These are phyloP conservation scores for Crioceris asparagi DNA, from an alignment of 2,888 invertebrate species.

Conservation along the genomic window DNA sequence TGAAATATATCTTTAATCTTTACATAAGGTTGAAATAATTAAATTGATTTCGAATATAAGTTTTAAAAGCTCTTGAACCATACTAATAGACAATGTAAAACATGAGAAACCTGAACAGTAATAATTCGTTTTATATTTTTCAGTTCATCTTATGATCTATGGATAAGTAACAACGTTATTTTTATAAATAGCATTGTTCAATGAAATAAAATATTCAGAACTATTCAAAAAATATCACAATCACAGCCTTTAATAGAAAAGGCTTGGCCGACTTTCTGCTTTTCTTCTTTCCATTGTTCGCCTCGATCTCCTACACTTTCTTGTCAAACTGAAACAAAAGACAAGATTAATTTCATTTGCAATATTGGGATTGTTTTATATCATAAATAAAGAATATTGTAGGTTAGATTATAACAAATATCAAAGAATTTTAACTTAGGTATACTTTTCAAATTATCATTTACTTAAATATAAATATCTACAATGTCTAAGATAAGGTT, in stretches of 20 bases:
- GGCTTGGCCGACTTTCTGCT: conserved; percentile 15
- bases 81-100: no score
- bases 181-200: conserved; percentile 12
- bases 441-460: conserved; percentile 1
- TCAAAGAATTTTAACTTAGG: background rate
- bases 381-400: background rate
- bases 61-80: no score
- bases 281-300: conserved; percentile 15
- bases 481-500: no score
- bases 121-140: conserved; percentile 29
- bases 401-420: background rate
- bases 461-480: no score
- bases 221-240: conserved; percentile 34
- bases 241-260: conserved; percentile 25
- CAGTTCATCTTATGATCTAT: conserved; percentile 26
- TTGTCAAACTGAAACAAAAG: conserved; percentile 30
- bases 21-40: no score
- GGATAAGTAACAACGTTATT: conserved; percentile 24
- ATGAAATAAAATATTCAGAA: conserved; percentile 23
- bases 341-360: conserved; percentile 10
- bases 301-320: conserved; percentile 22
- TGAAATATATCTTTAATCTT: no score
- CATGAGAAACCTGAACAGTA: no score
- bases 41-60: no score
- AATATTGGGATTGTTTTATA: no score